Conservation (phyloP, 2,113 vertebrate genomes). For the Chiloscyllium plagiosum region DNA sequence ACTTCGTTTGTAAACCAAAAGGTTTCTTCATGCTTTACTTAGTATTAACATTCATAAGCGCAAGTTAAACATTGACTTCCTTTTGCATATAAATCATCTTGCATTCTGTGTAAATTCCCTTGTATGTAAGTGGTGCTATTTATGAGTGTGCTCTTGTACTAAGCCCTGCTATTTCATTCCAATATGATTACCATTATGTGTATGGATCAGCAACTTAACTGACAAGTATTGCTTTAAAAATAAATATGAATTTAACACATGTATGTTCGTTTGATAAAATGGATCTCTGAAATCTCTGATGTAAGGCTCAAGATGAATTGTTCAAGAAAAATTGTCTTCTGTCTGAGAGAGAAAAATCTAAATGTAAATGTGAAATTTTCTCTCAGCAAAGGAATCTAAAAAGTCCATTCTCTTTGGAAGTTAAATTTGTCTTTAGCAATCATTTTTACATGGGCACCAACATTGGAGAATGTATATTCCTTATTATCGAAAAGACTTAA, state of each 20-base stretch:
- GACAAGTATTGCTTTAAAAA: background rate
- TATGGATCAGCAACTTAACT: background rate
- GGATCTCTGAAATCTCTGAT: background rate
- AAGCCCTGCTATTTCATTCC: background rate
- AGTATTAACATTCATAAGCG: background rate
- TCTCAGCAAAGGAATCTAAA: background rate
- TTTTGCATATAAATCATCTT: background rate
- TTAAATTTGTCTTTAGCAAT: background rate
- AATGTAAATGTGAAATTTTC: background rate
- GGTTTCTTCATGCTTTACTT: background rate
- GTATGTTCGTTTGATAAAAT: background rate
- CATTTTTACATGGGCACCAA: background rate
- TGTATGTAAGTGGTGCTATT: background rate
- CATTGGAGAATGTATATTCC: background rate
- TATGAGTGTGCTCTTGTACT: background rate
- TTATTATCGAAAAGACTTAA: background rate
- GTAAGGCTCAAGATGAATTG: background rate
- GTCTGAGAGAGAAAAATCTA: background rate
- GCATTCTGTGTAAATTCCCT: background rate
- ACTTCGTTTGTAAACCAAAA: background rate
- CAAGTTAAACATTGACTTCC: constrained; percentile 6
- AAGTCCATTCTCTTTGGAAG: background rate
- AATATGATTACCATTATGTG: too few relatives aligned
- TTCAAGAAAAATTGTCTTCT: background rate
- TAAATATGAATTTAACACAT: background rate